Evolutionary conservation across 1,140 invertebrate species (phyloP), one percentile per base, ranked within the genome.

Genomic region (Mya arenaria): DNA sequence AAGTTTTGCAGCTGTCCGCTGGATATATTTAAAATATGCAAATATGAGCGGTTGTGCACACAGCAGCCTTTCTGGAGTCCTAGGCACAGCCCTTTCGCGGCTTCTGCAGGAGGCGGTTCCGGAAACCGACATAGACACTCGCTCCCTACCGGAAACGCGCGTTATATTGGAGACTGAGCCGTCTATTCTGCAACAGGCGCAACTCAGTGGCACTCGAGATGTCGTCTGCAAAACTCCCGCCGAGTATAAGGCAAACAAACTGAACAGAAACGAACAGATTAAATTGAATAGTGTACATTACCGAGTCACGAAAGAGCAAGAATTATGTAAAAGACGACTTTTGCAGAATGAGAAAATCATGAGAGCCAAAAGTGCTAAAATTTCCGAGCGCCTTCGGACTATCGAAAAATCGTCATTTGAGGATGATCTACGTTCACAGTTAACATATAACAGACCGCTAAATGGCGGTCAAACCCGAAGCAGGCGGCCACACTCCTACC

Each of bases 181-280:
- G 3, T 60, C 56, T 19, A 78, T 44, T 28, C 44, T 44, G 36
- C 44, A 68, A 60, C 4, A 28, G 28, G 56, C 73, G 19, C 37
- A 30, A 34, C 62, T 80, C 4, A 44, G 34, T 23, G 77, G 77
- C 23, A 80, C 41, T 48, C 36, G 65, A 2, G 36, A 71, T 44
- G 77, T 80, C 36, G 55, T 80, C 66, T 80, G 77, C 77, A 80
- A 80, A 71, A 80, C 77, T 10, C 30, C 41, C 23, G 77, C 77
- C 0, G 77, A 80, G 32, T 60, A 44, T 41, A 80, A 58, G 41
- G 77, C 77, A n/a, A 80, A 80, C 32, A 80, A 80, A 32, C 23
- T 80, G 48, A 80, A 80, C 52, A 58, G 77, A 30, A 71, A 68
- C 39, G 77, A 80, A 34, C 77, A 80, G 28, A 58, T 52, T 2